Conservation (phyloP, 1,140 invertebrate genomes). For the Cydia amplana region DNA sequence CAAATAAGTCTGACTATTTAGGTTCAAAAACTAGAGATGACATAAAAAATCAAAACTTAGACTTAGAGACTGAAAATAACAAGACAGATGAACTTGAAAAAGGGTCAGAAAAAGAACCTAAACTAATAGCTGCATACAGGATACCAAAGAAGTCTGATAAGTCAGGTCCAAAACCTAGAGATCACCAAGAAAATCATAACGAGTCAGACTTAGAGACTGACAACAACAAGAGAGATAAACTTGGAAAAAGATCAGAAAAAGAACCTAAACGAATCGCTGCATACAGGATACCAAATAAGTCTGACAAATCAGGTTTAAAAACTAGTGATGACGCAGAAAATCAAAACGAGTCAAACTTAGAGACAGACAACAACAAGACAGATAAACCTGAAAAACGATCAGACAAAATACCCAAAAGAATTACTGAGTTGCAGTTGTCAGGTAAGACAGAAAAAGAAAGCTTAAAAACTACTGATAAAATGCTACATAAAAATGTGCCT, state of each 20-base stretch:
- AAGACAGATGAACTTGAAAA: neutral
- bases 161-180: neutral
- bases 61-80: neutral
- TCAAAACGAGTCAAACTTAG: neutral
- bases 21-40: neutral
- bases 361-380: neutral
- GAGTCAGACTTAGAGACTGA: neutral
- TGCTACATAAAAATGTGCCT: neutral
- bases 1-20: neutral
- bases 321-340: neutral
- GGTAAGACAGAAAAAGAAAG: neutral
- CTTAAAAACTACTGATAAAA: neutral
- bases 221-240: neutral
- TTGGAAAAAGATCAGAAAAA: too few relatives aligned
- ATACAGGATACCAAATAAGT: constrained; percentile 19
- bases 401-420: too few relatives aligned
- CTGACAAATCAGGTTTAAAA: neutral
- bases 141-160: constrained; percentile 30
- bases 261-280: too few relatives aligned
- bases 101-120: constrained; percentile 3
- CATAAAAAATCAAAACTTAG: neutral
- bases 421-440: too few relatives aligned
- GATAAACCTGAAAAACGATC: neutral
- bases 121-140: constrained; percentile 27
- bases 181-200: neutral